These are phyloP conservation scores for Drepana falcataria DNA, from an alignment of 2,888 invertebrate genomes.

Conservation along the genomic window DNA sequence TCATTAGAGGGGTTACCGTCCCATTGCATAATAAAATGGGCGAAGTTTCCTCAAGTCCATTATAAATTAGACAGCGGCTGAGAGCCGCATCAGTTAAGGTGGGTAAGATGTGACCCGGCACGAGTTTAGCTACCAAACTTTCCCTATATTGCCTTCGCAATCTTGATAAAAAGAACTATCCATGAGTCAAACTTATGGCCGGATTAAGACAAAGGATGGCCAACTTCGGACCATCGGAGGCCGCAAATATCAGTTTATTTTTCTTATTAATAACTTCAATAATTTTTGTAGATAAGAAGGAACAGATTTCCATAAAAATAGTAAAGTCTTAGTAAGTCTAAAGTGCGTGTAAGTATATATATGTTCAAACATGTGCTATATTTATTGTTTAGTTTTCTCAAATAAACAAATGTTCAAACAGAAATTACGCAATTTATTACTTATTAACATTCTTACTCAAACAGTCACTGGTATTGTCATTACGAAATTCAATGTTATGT, in stretches of 20 bases:
- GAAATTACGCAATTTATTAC: too few species aligned
- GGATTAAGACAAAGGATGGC: conserved; percentile 56
- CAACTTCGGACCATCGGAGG: conserved; percentile 44
- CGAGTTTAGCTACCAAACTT: conserved; percentile 69
- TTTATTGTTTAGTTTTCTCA: too few species aligned
- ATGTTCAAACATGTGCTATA: too few species aligned
- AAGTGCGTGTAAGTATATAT: too few species aligned
- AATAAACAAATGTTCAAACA: too few species aligned
- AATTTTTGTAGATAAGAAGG: conserved; percentile 13
- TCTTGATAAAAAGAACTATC: conserved; percentile 76
- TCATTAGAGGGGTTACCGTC: conserved; percentile 76
- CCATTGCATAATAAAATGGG: conserved; percentile 79
- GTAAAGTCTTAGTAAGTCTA: conserved; percentile 2
- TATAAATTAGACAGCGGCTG: conserved; percentile 77
- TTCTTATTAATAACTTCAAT: conserved; percentile 18
- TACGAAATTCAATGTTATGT: too few species aligned
- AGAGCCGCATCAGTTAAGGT: conserved; percentile 77
- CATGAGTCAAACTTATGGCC: conserved; percentile 68
- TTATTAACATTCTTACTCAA: too few species aligned
- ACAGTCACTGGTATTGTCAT: too few species aligned
- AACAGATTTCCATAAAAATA: conserved; percentile 33
- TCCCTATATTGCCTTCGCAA: conserved; percentile 63
- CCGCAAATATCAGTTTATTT: conserved; percentile 24
- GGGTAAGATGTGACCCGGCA: conserved; percentile 76
- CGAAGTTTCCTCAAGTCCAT: conserved; percentile 78